phyloP scores from a whole-genome alignment of 2,797 vertebrate genomes.

The Melanotaenia trifasciata region DNA sequence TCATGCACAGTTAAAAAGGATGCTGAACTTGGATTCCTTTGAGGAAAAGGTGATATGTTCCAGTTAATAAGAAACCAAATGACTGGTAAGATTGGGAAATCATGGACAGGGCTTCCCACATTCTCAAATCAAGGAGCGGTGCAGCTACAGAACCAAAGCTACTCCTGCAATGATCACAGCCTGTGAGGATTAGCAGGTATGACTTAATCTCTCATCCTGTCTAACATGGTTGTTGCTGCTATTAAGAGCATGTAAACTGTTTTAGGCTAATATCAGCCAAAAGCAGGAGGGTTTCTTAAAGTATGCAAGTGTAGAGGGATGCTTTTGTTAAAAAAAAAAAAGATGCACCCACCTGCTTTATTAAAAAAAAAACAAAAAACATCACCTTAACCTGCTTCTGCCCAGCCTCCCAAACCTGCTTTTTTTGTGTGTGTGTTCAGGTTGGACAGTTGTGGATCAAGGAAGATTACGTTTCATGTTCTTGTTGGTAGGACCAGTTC shows the following conservation, averaged over 20 bases:
- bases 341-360: not conserved
- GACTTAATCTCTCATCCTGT: constrained; percentile 79
- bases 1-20: constrained; percentile 62
- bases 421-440: constrained; percentile 9
- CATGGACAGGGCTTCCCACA: constrained; percentile 31
- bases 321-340: constrained; percentile 9
- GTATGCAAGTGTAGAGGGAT: constrained; percentile 16
- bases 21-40: constrained; percentile 54
- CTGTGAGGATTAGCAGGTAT: constrained; percentile 80
- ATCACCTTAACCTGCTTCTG: constrained; percentile 28
- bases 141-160: constrained; percentile 56
- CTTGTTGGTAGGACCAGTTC: not conserved
- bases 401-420: constrained; percentile 34
- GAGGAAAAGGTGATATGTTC: constrained; percentile 57
- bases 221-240: constrained; percentile 67
- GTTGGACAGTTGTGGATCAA: constrained; percentile 21
- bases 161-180: constrained; percentile 75
- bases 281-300: not conserved
- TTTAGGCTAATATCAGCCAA: not conserved
- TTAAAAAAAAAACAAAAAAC: too few relatives aligned
- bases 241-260: constrained; percentile 60
- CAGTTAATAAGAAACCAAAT: constrained; percentile 69
- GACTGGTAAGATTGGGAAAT: constrained; percentile 56
- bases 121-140: constrained; percentile 54
- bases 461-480: constrained; percentile 34